Conservation (phyloP, 2,888 invertebrate species). For the Eupithecia exiguata region DNA sequence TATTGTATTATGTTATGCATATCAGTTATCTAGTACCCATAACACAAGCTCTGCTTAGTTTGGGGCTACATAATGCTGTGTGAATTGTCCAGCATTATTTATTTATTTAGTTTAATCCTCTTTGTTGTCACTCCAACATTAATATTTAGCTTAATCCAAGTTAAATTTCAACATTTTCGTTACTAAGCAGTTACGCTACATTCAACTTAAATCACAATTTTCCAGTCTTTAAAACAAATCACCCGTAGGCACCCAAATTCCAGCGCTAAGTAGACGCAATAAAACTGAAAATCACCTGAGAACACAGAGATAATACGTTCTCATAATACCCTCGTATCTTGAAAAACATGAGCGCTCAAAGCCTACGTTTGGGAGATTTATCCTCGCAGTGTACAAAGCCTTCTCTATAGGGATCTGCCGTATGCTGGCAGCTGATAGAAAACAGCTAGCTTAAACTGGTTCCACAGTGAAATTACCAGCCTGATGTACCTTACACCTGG, state of each 20-base stretch:
- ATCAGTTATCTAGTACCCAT: too few relatives aligned
- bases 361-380: constrained; percentile 29
- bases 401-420: constrained; percentile 10
- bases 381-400: constrained; percentile 25
- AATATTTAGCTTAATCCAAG: neutral
- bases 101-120: too few relatives aligned
- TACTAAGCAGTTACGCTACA: constrained; percentile 5
- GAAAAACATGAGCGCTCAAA: constrained; percentile 31
- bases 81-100: too few relatives aligned
- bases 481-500: neutral
- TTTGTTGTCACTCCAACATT: neutral
- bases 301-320: constrained; percentile 27
- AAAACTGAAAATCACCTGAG: constrained; percentile 23
- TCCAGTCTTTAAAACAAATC: constrained; percentile 11
- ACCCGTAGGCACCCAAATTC: neutral
- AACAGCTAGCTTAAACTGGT: neutral
- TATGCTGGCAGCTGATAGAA: neutral
- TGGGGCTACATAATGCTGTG: too few relatives aligned
- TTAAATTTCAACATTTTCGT: neutral
- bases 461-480: neutral
- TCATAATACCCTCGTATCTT: constrained; percentile 33
- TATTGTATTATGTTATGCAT: too few relatives aligned
- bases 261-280: constrained; percentile 15
- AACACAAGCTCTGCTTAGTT: too few relatives aligned
- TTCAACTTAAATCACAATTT: constrained; percentile 15